phyloP scores from a whole-genome alignment of 2,113 vertebrate species.

The Aplodontia rufa region DNA sequence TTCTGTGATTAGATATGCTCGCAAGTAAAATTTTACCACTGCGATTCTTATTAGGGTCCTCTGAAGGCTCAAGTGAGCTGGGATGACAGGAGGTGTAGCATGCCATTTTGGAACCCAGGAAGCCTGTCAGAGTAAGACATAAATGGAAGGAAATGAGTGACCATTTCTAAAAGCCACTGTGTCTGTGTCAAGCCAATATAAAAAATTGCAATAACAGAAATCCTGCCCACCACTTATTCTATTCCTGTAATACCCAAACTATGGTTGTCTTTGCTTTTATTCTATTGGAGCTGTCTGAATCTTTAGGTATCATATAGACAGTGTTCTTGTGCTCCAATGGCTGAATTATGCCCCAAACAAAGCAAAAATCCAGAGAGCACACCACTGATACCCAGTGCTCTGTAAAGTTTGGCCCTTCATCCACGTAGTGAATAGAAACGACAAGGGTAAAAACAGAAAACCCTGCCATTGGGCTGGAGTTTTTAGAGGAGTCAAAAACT shows the following conservation, averaged over 20 bases:
- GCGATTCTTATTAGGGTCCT: background rate
- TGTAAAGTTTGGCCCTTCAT: background rate
- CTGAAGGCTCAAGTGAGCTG: background rate
- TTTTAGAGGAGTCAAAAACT: background rate
- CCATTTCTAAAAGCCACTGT: background rate
- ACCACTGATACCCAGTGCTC: background rate
- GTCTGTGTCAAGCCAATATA: background rate
- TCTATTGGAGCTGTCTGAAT: background rate
- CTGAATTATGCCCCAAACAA: background rate
- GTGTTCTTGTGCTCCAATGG: background rate
- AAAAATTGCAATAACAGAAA: background rate
- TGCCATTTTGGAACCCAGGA: background rate
- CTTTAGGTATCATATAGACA: background rate
- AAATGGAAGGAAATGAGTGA: slow-evolving; percentile 61
- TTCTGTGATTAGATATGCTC: background rate
- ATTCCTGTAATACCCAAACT: background rate
- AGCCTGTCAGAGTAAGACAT: slow-evolving; percentile 55
- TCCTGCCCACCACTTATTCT: background rate
- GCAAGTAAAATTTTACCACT: background rate
- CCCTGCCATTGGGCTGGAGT: background rate
- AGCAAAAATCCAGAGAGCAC: background rate
- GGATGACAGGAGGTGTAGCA: background rate
- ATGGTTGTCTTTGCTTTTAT: background rate
- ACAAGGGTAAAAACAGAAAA: background rate
- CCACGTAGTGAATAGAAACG: background rate